Percentiles rank a stretch among this genome's conserved stretches.
phyloP scores from a whole-genome alignment of 2,113 vertebrate genomes.

The Saimiri boliviensis region DNA sequence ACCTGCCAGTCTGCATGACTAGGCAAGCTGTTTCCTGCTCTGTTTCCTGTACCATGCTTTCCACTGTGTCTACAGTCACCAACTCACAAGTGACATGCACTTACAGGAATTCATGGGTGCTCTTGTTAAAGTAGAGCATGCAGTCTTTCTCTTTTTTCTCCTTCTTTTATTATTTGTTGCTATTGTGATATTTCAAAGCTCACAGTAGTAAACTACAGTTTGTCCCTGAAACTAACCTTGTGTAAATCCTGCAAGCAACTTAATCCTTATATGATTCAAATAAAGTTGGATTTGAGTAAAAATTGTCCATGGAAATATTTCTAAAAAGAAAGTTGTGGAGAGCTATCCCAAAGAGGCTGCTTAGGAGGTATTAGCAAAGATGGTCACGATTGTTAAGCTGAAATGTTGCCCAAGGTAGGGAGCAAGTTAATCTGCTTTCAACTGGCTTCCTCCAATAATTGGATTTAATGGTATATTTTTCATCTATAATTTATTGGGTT shows the following conservation, averaged over 20 bases:
- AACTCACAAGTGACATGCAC: fast-evolving
- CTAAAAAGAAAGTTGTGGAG: not conserved
- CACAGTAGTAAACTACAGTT: not conserved
- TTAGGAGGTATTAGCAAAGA: not conserved
- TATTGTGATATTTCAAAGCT: not conserved
- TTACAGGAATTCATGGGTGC: fast-evolving
- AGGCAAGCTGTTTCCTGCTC: fast-evolving
- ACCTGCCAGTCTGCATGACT: fast-evolving
- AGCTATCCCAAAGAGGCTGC: not conserved
- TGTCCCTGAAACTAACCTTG: not conserved
- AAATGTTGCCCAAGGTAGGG: not conserved
- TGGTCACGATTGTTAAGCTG: not conserved
- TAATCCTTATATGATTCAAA: too few species aligned
- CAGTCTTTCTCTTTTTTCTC: not conserved
- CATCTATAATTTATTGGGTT: not conserved
- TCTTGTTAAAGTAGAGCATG: not conserved
- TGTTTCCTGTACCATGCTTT: fast-evolving
- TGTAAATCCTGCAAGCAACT: not conserved
- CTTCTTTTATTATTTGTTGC: not conserved
- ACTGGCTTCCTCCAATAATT: not conserved
- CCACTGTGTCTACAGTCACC: fast-evolving
- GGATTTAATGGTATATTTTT: not conserved
- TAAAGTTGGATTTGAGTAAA: not conserved
- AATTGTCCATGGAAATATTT: not conserved
- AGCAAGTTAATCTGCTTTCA: not conserved